A percentile compares a stretch with the other conserved stretches of the same genome.
Evolutionary conservation across 2,797 vertebrate species (phyloP).

Genomic region (Sebastes taczanowskii): DNA sequence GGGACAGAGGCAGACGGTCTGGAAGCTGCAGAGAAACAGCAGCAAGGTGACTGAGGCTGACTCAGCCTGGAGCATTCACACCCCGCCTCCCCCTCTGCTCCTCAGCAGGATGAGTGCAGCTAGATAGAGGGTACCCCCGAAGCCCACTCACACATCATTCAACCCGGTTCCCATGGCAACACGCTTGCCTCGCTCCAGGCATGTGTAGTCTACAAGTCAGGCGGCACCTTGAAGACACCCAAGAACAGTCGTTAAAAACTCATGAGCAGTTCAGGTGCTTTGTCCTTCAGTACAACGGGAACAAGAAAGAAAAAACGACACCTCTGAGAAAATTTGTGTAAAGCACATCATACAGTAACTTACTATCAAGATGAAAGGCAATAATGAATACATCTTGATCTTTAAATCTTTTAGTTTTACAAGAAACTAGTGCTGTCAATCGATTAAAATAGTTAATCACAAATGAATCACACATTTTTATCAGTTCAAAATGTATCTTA

Average conservation of each 20-base stretch:
- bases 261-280: conserved; percentile 35
- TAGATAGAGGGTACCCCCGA: conserved; percentile 54
- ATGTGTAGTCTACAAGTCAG: conserved; percentile 21
- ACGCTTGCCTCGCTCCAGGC: conserved; percentile 40
- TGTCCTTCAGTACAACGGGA: neutral
- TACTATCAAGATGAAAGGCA: neutral
- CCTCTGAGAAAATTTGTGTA: neutral
- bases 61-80: conserved; percentile 44
- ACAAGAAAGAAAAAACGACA: neutral
- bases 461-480: too few relatives aligned
- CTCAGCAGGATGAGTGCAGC: conserved; percentile 26
- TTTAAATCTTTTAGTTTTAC: neutral
- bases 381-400: neutral
- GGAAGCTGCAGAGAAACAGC: conserved; percentile 18
- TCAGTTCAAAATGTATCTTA: too few relatives aligned
- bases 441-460: too few relatives aligned
- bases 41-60: conserved; percentile 39
- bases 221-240: conserved; percentile 38
- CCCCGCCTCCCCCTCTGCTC: conserved; percentile 5
- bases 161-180: conserved; percentile 63
- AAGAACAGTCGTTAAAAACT: conserved; percentile 44
- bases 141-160: conserved; percentile 51
- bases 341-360: neutral
- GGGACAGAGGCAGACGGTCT: conserved; percentile 15
- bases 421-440: too few relatives aligned